These are phyloP conservation scores for Dynastes hyllus DNA, from an alignment of 2,888 invertebrate species.

Conservation along the genomic window DNA sequence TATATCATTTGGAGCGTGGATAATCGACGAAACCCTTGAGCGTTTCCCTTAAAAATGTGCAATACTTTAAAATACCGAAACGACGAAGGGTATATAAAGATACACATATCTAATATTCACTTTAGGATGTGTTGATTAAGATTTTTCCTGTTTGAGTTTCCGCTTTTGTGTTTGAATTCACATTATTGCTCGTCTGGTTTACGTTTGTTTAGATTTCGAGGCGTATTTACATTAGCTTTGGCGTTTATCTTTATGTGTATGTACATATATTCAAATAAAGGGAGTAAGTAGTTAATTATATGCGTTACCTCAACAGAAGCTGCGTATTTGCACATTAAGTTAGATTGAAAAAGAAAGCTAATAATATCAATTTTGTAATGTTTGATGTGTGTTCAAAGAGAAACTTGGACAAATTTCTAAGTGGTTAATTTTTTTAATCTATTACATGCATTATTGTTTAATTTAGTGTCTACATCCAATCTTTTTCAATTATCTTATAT, in stretches of 20 bases:
- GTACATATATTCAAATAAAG: conserved; percentile 16
- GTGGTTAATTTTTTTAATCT: no score
- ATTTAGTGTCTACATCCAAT: no score
- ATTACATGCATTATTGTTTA: no score
- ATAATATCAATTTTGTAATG: conserved; percentile 4
- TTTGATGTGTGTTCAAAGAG: neutral
- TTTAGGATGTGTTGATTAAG: conserved; percentile 35
- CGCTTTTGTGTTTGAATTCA: conserved; percentile 40
- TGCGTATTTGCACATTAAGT: neutral
- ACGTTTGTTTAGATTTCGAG: conserved; percentile 17
- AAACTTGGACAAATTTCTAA: no score
- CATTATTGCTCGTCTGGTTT: conserved; percentile 1
- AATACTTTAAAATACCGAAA: neutral
- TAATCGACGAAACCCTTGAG: conserved; percentile 24
- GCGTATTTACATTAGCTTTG: neutral
- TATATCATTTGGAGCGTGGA: conserved; percentile 22
- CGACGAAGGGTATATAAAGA: neutral
- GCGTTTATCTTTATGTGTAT: conserved; percentile 22
- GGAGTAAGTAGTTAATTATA: neutral
- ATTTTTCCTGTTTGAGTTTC: conserved; percentile 37
- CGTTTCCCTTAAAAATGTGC: conserved; percentile 11
- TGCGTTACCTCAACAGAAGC: neutral
- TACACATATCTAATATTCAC: conserved; percentile 29
- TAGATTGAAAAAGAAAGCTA: neutral
- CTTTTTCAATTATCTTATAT: no score